Base-by-base conservation (phyloP, 1,140 invertebrate species). In the Diplogasteroides magnus region DNA sequence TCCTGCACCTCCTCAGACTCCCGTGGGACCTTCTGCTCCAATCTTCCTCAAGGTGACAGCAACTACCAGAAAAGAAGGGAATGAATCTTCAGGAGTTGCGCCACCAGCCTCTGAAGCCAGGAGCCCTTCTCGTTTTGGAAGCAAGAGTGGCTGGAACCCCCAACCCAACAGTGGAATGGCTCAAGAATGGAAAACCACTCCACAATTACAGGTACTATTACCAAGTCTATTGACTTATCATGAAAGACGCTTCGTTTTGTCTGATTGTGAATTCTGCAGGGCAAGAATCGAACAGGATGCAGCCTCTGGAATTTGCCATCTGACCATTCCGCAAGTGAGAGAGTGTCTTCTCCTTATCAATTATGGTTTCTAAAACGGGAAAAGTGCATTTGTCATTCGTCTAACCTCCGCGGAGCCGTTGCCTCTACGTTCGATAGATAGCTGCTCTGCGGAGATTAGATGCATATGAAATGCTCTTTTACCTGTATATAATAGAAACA, bases 151-250 rank as follows among this genome's bases (percentile, higher is more conserved):
- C 76, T 1, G 78, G 77, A 2, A 69, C 76, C 1, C 79, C 79
- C 14, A 31, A 77, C 25, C 78, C 80, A 13, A 63, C 64, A 28
- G 70, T 81, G 58, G 92, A 94, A 87, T 95, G 92, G 92, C 93
- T 91, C 85, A 92, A 91, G 89, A 93, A 95, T 84, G 91, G 91
- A 64, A 91, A 92, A 85, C 89, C 92, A 28, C 84, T 94, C 57
- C 90, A 89, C 84, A 91, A 91, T 48, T 92, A 83, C 71, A 60
- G 73, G 77, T 74, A 57, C 29, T 69, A 37, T 15, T 13, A 58
- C 2, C 2, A 0, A 26, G 6, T 66, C n/a, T n/a, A n/a, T n/a
- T n/a, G n/a, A n/a, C n/a, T n/a, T n/a, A n/a, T n/a, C n/a, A n/a
- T n/a, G n/a, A n/a, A n/a, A n/a, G n/a, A n/a, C n/a, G n/a, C n/a